phyloP scores from a whole-genome alignment of 2,113 vertebrate genomes.

The Sebastes schlegelii region DNA sequence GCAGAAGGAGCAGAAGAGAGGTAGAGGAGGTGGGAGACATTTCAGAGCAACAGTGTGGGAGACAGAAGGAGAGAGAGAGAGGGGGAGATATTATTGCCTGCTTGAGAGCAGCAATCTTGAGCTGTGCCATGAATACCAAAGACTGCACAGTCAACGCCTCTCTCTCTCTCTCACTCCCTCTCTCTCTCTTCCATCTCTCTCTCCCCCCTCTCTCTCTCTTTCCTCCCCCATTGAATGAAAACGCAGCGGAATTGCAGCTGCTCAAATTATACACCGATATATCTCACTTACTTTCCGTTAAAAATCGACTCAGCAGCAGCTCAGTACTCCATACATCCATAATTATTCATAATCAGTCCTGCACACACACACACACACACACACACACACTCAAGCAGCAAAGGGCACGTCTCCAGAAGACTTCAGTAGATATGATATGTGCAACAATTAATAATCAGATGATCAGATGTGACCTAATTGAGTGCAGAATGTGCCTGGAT shows the following conservation, averaged over 20 bases:
- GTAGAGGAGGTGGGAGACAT: slow-evolving; percentile 10
- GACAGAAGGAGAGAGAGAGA: slow-evolving; percentile 30
- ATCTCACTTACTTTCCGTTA: slow-evolving; percentile 41
- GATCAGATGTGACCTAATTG: slow-evolving; percentile 8
- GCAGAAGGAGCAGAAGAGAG: background rate
- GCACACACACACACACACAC: background rate
- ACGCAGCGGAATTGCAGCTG: slow-evolving; percentile 67
- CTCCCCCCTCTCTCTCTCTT: slow-evolving; percentile 3
- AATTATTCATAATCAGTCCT: slow-evolving; percentile 23
- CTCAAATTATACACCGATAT: slow-evolving; percentile 53
- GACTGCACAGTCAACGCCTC: slow-evolving; percentile 40
- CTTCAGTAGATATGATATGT: too few species aligned
- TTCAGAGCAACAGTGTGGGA: slow-evolving; percentile 73
- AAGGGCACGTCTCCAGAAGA: too few species aligned
- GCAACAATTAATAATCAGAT: too few species aligned
- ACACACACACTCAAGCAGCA: background rate
- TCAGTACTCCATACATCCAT: slow-evolving; percentile 14
- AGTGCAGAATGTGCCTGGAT: slow-evolving; percentile 51
- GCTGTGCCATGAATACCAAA: slow-evolving; percentile 77
- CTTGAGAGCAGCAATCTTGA: slow-evolving; percentile 72
- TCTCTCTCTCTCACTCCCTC: background rate
- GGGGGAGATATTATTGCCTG: slow-evolving; percentile 67
- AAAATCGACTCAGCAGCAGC: slow-evolving; percentile 21
- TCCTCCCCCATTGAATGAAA: slow-evolving; percentile 41
- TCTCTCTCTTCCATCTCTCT: background rate